Percentiles rank a stretch among this genome's conserved stretches.
phyloP scores from a whole-genome alignment of 2,888 invertebrate genomes.

The Melieria omissa region DNA sequence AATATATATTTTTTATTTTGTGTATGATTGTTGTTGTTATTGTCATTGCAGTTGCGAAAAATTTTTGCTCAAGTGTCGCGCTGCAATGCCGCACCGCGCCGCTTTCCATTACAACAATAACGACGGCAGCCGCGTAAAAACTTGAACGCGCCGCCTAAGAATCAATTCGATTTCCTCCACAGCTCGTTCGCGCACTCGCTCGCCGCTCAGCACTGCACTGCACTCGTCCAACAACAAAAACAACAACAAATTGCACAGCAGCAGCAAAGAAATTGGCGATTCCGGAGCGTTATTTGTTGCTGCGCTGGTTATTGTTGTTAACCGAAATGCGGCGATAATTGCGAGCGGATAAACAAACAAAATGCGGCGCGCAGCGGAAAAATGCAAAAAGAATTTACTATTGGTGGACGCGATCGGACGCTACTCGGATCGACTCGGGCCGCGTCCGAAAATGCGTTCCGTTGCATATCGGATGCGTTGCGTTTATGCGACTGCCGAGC shows the following conservation, averaged over 20 bases:
- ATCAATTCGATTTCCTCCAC: conserved; percentile 32
- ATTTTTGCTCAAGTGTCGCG: too few relatives aligned
- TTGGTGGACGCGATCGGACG: conserved; percentile 67
- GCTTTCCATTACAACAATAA: too few relatives aligned
- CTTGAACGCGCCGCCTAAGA: conserved; percentile 27
- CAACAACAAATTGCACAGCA: conserved; percentile 2
- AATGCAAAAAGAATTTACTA: conserved; percentile 57
- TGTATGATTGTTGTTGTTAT: neutral
- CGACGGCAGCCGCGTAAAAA: too few relatives aligned
- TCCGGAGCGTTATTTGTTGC: neutral
- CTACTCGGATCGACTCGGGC: conserved; percentile 68
- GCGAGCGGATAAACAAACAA: conserved; percentile 12
- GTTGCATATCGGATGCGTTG: conserved; percentile 68
- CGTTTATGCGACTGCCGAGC: conserved; percentile 67
- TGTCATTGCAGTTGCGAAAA: conserved; percentile 20
- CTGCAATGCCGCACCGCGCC: too few relatives aligned
- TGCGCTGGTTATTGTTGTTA: conserved; percentile 17
- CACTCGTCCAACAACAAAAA: conserved; percentile 20
- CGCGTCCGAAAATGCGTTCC: conserved; percentile 69
- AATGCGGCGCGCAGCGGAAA: conserved; percentile 31
- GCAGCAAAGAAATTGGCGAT: neutral
- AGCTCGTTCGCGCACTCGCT: neutral
- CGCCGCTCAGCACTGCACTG: neutral
- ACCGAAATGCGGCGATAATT: neutral
- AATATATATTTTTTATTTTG: too few relatives aligned